Conservation (phyloP, 2,113 vertebrate species). For the Todiramphus chloris region DNA sequence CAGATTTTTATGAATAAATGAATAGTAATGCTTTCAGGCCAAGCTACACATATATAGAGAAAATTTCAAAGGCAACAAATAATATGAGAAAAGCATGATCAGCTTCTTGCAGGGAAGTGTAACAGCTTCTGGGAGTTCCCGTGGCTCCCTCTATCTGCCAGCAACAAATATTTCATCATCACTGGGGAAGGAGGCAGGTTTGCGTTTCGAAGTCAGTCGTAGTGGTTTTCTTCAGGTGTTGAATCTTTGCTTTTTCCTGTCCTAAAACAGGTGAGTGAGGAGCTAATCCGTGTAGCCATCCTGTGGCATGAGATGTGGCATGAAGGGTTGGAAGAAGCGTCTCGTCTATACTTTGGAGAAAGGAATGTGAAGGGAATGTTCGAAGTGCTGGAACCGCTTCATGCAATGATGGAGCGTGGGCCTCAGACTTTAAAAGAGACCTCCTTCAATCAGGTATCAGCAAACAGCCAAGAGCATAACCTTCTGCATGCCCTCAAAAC, state of each 20-base stretch:
- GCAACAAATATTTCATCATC: background rate
- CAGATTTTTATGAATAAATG: background rate
- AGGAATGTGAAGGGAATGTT: slow-evolving; percentile 99
- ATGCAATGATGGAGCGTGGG: slow-evolving; percentile 98
- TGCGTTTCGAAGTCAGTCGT: background rate
- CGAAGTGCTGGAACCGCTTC: slow-evolving; percentile 95
- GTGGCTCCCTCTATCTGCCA: slow-evolving; percentile 25
- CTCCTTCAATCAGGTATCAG: slow-evolving; percentile 94
- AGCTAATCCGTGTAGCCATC: slow-evolving; percentile 97
- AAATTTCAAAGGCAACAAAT: background rate
- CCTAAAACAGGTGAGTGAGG: slow-evolving; percentile 90
- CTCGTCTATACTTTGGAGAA: slow-evolving; percentile 96
- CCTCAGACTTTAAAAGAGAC: slow-evolving; percentile 98
- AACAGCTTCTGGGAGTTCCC: background rate
- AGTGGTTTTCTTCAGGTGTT: accelerated
- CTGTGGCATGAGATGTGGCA: slow-evolving; percentile 99
- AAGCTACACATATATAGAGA: background rate
- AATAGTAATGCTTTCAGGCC: background rate
- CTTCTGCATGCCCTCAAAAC: background rate
- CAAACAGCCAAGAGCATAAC: no score
- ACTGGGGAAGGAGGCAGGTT: background rate
- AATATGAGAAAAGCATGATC: background rate
- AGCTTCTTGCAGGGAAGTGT: background rate
- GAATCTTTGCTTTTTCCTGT: background rate
- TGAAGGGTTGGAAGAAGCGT: slow-evolving; percentile 94